Percentiles rank a stretch among this genome's conserved stretches.
Conservation (phyloP, 2,113 vertebrate species). For the Aspiorhynchus laticeps region DNA sequence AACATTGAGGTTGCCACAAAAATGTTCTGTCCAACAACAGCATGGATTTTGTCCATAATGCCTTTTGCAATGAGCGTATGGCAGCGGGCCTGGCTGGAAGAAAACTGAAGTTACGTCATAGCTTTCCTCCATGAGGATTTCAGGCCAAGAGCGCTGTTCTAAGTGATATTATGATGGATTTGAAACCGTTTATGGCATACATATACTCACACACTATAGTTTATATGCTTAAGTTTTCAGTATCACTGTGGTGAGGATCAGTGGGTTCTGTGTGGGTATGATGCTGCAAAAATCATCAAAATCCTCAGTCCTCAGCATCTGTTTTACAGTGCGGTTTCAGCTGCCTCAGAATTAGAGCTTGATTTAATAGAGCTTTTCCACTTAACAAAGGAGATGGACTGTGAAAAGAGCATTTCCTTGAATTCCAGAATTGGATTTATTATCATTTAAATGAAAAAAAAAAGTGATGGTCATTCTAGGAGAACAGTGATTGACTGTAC, state of each 20-base stretch:
- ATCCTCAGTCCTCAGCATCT: constrained; percentile 3
- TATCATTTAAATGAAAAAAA: background rate
- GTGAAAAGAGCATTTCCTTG: background rate
- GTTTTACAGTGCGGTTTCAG: background rate
- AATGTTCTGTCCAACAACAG: background rate
- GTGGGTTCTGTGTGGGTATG: background rate
- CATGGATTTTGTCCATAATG: background rate
- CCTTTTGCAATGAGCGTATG: background rate
- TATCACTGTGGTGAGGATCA: background rate
- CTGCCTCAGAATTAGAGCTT: background rate
- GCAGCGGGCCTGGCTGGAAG: background rate
- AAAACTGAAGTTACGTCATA: background rate
- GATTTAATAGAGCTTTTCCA: background rate
- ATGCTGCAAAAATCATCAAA: background rate
- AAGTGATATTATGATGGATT: background rate
- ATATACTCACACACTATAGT: background rate
- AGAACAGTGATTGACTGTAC: background rate
- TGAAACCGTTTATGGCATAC: background rate
- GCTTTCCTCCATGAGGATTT: constrained; percentile 1
- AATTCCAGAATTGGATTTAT: background rate
- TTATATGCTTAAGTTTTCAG: background rate
- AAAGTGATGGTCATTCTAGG: background rate
- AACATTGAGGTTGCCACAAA: constrained; percentile 26
- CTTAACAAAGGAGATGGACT: background rate
- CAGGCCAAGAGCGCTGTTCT: background rate